A percentile compares a stretch with the other conserved stretches of the same genome.
Conservation (phyloP, 2,797 vertebrate genomes). For the Liparis tanakae region DNA sequence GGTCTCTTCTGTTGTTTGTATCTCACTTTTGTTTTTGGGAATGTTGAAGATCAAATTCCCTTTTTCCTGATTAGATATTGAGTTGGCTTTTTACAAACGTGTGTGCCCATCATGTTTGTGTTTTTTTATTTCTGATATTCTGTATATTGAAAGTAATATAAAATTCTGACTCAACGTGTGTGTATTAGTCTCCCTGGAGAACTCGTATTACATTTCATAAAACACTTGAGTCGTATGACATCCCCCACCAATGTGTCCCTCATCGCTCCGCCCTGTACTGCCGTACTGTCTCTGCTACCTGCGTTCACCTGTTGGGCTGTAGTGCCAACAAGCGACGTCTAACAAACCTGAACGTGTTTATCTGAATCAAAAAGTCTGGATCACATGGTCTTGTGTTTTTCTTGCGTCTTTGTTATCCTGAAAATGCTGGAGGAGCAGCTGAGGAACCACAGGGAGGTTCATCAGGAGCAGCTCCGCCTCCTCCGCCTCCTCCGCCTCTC, state of each 20-base stretch:
- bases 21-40: conserved; percentile 36
- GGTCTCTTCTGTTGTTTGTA: conserved; percentile 43
- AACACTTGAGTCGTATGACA: neutral
- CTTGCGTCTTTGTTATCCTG: too few species aligned
- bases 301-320: too few species aligned
- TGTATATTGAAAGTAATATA: conserved; percentile 73
- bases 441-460: neutral
- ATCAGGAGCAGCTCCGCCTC: neutral
- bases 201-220: conserved; percentile 29
- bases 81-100: conserved; percentile 29
- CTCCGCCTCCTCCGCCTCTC: neutral
- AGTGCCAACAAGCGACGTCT: neutral
- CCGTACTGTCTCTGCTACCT: too few species aligned
- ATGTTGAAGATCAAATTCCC: conserved; percentile 11
- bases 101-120: conserved; percentile 22
- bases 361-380: too few species aligned
- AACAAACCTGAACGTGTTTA: neutral
- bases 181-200: conserved; percentile 21
- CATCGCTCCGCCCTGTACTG: neutral
- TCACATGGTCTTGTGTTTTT: too few species aligned
- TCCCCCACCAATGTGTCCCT: neutral
- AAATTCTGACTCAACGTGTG: conserved; percentile 40
- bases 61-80: conserved; percentile 26
- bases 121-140: conserved; percentile 50
- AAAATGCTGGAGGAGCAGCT: too few species aligned